A percentile compares a stretch with the other conserved stretches of the same genome.
Conservation (phyloP, 2,888 invertebrate species). For the Acrocyrtus sp. region DNA sequence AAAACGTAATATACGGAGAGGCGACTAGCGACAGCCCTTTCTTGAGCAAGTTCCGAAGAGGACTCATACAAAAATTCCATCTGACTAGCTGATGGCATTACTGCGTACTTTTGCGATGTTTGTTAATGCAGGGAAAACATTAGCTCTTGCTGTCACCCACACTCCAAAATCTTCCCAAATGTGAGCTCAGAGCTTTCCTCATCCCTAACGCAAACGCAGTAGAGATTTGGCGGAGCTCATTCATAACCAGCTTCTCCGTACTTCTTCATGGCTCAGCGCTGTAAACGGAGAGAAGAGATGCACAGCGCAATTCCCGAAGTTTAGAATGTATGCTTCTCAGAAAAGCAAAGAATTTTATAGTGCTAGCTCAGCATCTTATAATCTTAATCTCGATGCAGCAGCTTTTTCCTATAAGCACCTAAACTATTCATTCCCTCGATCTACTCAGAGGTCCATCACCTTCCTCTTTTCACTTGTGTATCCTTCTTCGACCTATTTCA, state of each 20-base stretch:
- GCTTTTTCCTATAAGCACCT: neutral
- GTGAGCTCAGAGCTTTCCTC: too few species aligned
- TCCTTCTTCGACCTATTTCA: slow-evolving; percentile 34
- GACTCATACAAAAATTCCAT: too few species aligned
- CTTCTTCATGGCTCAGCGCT: too few species aligned
- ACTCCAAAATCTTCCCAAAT: neutral
- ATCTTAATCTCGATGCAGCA: too few species aligned
- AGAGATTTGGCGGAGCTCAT: slow-evolving; percentile 5
- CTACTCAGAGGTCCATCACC: slow-evolving; percentile 21
- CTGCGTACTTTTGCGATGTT: neutral
- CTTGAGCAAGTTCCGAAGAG: too few species aligned
- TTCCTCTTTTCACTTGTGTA: slow-evolving; percentile 5
- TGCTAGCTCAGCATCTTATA: neutral
- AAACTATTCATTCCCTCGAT: neutral
- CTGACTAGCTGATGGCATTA: too few species aligned
- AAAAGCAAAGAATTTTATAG: neutral
- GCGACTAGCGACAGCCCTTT: too few species aligned
- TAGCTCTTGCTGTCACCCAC: neutral
- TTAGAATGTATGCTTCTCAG: too few species aligned
- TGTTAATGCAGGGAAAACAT: too few species aligned
- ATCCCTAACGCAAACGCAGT: slow-evolving; percentile 23
- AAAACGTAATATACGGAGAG: slow-evolving; percentile 4
- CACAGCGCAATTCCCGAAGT: too few species aligned
- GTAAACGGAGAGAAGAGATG: slow-evolving; percentile 3
- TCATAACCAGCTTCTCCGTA: slow-evolving; percentile 29